Evolutionary conservation across 2,888 invertebrate genomes (phyloP).

Genomic region (Temnothorax ravouxi): DNA sequence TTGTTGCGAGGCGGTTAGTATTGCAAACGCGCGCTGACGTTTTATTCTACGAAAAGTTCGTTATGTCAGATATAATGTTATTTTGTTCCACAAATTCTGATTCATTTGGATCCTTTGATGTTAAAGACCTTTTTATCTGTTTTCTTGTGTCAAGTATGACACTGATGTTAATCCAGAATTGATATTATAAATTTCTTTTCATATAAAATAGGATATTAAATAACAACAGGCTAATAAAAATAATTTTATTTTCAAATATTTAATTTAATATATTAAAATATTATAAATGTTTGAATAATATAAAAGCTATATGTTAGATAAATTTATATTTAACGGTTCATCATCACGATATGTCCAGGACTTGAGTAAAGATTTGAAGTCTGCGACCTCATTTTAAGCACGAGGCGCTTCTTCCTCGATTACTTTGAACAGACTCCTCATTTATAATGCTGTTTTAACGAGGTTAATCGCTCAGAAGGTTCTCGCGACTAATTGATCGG

Average conservation of each 20-base stretch:
- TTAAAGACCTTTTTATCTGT: neutral
- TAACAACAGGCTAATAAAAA: neutral
- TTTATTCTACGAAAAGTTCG: slow-evolving; percentile 1
- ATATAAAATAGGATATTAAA: neutral
- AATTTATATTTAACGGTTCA: neutral
- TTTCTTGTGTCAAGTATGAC: neutral
- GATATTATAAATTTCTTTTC: neutral
- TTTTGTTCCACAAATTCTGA: neutral
- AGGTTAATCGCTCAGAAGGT: slow-evolving; percentile 60
- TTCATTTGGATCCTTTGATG: neutral
- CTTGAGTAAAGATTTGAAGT: neutral
- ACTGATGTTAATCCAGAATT: neutral
- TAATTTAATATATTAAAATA: neutral
- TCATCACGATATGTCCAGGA: neutral
- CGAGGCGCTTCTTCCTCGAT: slow-evolving; percentile 7
- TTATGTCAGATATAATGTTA: neutral
- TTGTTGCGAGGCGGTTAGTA: slow-evolving; percentile 22
- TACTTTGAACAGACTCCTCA: slow-evolving; percentile 60
- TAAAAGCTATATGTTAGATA: neutral
- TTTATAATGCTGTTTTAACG: slow-evolving; percentile 64
- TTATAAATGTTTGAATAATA: neutral
- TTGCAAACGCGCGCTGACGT: neutral
- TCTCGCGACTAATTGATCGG: slow-evolving; percentile 60
- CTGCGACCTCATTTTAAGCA: slow-evolving; percentile 27
- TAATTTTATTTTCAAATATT: neutral